phyloP scores from a whole-genome alignment of 2,113 vertebrate species.

The Galemys pyrenaicus region DNA sequence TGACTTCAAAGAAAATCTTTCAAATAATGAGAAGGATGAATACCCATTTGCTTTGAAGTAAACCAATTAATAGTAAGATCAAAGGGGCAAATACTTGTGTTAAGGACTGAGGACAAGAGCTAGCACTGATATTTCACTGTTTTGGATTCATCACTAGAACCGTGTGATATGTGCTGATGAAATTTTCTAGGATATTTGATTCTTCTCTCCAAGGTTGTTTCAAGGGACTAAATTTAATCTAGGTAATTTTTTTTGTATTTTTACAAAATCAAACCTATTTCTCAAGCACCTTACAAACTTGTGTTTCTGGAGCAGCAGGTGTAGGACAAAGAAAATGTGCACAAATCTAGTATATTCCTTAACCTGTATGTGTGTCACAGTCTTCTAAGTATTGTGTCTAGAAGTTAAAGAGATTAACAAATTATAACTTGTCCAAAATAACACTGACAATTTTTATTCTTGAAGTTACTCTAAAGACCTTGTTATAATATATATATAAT shows the following conservation, averaged over 20 bases:
- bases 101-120: background rate
- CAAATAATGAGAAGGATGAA: background rate
- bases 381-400: background rate
- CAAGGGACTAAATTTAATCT: conserved; percentile 38
- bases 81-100: background rate
- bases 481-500: background rate
- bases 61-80: conserved; percentile 4
- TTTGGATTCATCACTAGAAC: background rate
- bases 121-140: background rate
- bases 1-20: background rate
- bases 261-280: background rate
- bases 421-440: conserved; percentile 26
- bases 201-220: conserved; percentile 22
- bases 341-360: background rate
- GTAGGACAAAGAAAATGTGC: background rate
- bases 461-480: background rate
- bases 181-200: background rate
- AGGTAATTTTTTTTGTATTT: conserved; percentile 22
- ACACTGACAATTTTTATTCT: background rate
- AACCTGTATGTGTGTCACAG: background rate
- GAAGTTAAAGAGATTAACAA: background rate
- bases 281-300: conserved; percentile 4
- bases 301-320: background rate
- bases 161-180: background rate
- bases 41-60: background rate